phyloP scores from a whole-genome alignment of 2,113 vertebrate genomes.

The Mormyrus lacerda region DNA sequence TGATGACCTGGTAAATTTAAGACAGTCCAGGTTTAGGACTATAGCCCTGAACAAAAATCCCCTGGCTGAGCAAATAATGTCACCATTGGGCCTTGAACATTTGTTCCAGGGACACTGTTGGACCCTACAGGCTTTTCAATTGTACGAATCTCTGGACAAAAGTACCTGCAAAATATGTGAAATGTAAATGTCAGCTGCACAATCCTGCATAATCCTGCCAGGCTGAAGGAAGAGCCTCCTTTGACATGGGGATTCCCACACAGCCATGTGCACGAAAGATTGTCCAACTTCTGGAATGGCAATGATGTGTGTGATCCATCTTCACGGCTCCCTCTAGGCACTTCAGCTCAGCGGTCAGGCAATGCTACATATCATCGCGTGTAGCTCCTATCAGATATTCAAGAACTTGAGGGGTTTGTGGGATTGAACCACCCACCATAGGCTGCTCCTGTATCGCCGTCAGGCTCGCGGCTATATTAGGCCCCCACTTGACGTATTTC shows the following conservation, averaged over 20 bases:
- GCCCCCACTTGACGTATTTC: background rate
- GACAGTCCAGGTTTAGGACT: background rate
- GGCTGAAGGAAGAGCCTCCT: background rate
- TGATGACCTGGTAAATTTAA: background rate
- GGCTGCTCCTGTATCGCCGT: background rate
- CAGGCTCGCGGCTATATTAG: background rate
- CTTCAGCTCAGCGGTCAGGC: background rate
- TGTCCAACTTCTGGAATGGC: background rate
- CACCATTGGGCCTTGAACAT: background rate
- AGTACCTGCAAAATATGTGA: background rate
- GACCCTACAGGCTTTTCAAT: background rate
- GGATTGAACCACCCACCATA: background rate
- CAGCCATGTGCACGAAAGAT: background rate
- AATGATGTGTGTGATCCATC: background rate
- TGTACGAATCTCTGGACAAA: background rate
- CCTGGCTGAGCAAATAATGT: background rate
- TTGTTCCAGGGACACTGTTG: background rate
- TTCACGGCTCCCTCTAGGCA: background rate
- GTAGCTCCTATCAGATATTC: background rate
- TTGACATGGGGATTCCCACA: background rate
- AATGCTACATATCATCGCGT: background rate
- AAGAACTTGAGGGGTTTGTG: background rate
- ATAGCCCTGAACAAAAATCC: background rate
- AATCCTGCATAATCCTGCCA: background rate
- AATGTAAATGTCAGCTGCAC: background rate